Evolutionary conservation across 2,113 vertebrate genomes (phyloP), one percentile per base, ranked within the genome.

Genomic region (Narcine bancroftii): DNA sequence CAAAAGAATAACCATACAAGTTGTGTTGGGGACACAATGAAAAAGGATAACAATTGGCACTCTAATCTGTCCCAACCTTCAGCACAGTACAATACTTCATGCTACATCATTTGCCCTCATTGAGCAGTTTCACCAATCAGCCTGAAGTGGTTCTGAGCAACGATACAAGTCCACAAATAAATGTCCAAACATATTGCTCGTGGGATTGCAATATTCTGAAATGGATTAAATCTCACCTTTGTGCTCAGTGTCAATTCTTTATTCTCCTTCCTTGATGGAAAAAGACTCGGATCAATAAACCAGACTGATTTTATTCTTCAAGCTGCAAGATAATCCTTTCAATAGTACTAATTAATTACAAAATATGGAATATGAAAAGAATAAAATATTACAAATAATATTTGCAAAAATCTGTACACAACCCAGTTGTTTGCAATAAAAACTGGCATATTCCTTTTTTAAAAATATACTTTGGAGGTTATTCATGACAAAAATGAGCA

Each of bases 301-400:
- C 39, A 91, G 24, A 17, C 33, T 91, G 89, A 69, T 47, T 91
- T 91, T 91, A 91, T 71, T 91, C 39, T 91, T 69, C 13, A 91
- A 91, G 47, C 17, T 89, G 56, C 39, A 89, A 89, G 36, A 45
- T 39, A 91, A 24, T 47, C 33, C 71, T 87, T 26, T 19, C 29
- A 6, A 45, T 45, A 47, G 39, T 65, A 2, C 11, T 89, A 53
- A 33, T 81, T 5, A 63, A 36, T 89, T 65, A 63, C 83, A 56
- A 87, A 87, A 63, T 65, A 45, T 47, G 15, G 42, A 91, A 69
- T 91, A 91, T 71, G 71, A 71, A 91, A 91, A 29, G 56, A 66
- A 91, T 91, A 71, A 15, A 47, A 45, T 2, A 71, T 0, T 81
- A 66, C 87, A 69, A 91, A 69, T 42, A 45, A 69, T 6, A 69